phyloP scores from a whole-genome alignment of 2,888 invertebrate genomes.

The Cantharis lateralis region DNA sequence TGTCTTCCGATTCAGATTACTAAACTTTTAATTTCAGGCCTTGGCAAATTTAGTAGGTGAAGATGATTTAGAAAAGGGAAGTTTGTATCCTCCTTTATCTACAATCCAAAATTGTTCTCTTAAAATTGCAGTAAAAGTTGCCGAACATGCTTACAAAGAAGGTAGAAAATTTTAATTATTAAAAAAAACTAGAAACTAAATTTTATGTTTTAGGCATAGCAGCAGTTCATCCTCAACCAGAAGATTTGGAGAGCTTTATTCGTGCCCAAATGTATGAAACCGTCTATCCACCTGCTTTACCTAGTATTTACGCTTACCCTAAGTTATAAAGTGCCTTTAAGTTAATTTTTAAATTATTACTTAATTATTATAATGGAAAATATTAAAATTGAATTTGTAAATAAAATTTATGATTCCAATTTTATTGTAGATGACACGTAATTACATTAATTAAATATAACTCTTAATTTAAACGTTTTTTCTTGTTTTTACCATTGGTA shows the following conservation, averaged over 20 bases:
- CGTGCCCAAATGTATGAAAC: constrained; percentile 82
- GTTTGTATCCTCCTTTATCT: constrained; percentile 89
- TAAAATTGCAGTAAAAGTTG: constrained; percentile 80
- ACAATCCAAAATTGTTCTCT: constrained; percentile 85
- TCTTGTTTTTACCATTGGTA: not conserved
- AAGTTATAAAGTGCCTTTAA: constrained; percentile 20
- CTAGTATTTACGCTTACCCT: constrained; percentile 68
- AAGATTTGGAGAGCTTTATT: constrained; percentile 73
- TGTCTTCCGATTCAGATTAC: not conserved
- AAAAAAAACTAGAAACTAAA: constrained; percentile 8
- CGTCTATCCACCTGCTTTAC: constrained; percentile 70
- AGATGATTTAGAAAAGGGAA: constrained; percentile 78
- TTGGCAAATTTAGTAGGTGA: constrained; percentile 82
- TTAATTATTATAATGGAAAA: not conserved
- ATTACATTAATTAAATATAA: not conserved
- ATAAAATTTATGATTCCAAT: not conserved
- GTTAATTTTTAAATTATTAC: constrained; percentile 13
- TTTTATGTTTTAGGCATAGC: constrained; percentile 65
- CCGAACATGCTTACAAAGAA: constrained; percentile 80
- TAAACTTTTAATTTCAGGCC: constrained; percentile 58
- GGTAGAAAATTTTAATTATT: constrained; percentile 57
- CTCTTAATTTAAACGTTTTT: not conserved
- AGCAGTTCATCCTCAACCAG: constrained; percentile 77
- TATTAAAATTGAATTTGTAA: not conserved
- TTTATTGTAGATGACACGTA: not conserved